Evolutionary conservation across 2,888 invertebrate genomes (phyloP), one percentile per base, ranked within the genome.

Genomic region (Noctua fimbriata): DNA sequence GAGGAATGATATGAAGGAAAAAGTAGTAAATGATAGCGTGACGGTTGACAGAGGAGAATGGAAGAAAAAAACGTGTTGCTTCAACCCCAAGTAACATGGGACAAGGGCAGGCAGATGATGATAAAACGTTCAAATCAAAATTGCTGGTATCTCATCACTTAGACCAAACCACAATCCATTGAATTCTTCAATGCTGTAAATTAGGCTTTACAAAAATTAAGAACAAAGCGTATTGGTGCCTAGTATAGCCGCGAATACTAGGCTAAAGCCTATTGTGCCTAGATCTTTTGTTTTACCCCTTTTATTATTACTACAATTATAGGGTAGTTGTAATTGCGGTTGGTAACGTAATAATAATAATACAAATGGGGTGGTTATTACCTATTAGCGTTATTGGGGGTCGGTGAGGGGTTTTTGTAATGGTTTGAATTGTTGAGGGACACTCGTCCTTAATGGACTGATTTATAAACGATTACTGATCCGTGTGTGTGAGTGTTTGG

Each of bases 121-220:
- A 32, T 32, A 0, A 49, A 52, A 52, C 24, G 24, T 55, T n/a
- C 12, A 55, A n/a, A 55, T 12, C n/a, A 58, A 58, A 58, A 58
- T 58, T n/a, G 58, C 83, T 58, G 0, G 0, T 47, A 65, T 73
- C 63, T 77, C 12, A 1, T 66, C 4, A 58, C 73, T 83, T 83
- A 65, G 1, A 76, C 80, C 78, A 73, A n/a, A 47, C 82, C 52
- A 69, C 76, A 70, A 49, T 69, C 73, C 73, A 88, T 88, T 85
- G 79, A 88, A 89, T 87, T 74, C 83, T 85, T 87, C 76, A 86
- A 85, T 84, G 81, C 82, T 84, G 84, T 86, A 83, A 90, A 89
- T 89, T 82, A 80, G 81, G 71, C 52, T 66, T 63, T 71, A 80
- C 73, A 86, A 84, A 80, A 82, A 75, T 73, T 76, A 73, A 81